Percentiles rank a stretch among this genome's conserved stretches.
These are phyloP conservation scores for Dryomyza anilis DNA, from an alignment of 2,888 invertebrate genomes.

Conservation along the genomic window DNA sequence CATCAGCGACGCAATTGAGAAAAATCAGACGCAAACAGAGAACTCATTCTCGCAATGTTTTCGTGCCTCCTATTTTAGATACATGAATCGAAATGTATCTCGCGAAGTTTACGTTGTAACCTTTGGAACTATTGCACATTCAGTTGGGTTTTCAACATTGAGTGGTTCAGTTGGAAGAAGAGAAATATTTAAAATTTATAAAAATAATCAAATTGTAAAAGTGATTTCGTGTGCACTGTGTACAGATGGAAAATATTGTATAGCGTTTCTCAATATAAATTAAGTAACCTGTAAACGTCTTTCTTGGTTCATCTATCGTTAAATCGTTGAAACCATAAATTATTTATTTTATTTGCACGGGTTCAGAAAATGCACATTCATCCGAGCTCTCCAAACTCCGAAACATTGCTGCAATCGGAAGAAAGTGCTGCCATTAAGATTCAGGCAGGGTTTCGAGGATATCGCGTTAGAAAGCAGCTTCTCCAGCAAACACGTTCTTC, in stretches of 20 bases:
- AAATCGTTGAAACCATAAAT: neutral
- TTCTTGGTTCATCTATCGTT: neutral
- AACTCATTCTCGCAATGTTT: neutral
- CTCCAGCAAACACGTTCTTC: slow-evolving; percentile 35
- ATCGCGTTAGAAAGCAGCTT: slow-evolving; percentile 63
- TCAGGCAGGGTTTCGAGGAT: slow-evolving; percentile 66
- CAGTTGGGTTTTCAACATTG: slow-evolving; percentile 32
- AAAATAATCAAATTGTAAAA: too few species aligned
- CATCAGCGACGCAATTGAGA: slow-evolving; percentile 12
- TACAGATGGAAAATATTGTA: neutral
- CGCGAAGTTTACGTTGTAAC: slow-evolving; percentile 3
- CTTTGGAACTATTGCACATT: slow-evolving; percentile 30
- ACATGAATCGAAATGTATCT: slow-evolving; percentile 11
- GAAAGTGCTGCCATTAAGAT: slow-evolving; percentile 65
- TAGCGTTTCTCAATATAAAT: neutral
- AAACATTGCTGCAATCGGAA: slow-evolving; percentile 50
- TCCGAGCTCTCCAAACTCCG: slow-evolving; percentile 59
- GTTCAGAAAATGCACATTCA: slow-evolving; percentile 62
- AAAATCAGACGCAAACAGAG: neutral
- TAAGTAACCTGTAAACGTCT: too few species aligned
- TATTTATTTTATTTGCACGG: slow-evolving; percentile 15
- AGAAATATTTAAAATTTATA: neutral
- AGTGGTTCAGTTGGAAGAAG: slow-evolving; percentile 24
- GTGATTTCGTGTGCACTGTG: too few species aligned
- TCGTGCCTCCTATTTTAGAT: neutral